phyloP scores from a whole-genome alignment of 2,888 invertebrate genomes.

The Agonopterix arenella region DNA sequence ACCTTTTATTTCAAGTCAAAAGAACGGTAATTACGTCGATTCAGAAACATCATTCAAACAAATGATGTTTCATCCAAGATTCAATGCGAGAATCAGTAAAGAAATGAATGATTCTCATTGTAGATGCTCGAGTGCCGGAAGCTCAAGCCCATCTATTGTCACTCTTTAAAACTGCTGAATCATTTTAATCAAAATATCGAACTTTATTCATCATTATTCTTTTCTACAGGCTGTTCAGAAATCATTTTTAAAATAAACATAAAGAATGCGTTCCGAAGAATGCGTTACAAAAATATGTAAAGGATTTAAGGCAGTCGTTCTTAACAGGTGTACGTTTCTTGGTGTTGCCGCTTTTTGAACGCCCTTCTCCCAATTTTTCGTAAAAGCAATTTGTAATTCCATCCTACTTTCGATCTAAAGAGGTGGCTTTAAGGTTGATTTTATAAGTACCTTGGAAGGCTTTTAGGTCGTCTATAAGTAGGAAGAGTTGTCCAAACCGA shows the following conservation, averaged over 20 bases:
- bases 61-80: constrained; percentile 9
- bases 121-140: constrained; percentile 31
- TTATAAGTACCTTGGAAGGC: constrained; percentile 10
- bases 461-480: not conserved
- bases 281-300: constrained; percentile 66
- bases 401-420: not conserved
- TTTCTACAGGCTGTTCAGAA: constrained; percentile 21
- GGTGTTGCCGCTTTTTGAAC: constrained; percentile 24
- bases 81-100: constrained; percentile 34
- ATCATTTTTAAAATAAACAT: constrained; percentile 48
- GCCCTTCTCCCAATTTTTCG: not conserved
- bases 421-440: constrained; percentile 9
- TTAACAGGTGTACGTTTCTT: constrained; percentile 60
- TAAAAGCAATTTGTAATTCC: not conserved
- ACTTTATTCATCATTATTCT: constrained; percentile 46
- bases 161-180: constrained; percentile 34
- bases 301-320: constrained; percentile 49
- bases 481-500: constrained; percentile 30
- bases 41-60: not conserved
- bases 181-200: constrained; percentile 54
- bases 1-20: not conserved
- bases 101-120: constrained; percentile 33
- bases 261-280: constrained; percentile 55
- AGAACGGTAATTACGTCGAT: not conserved
- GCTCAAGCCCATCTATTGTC: constrained; percentile 30